Conservation (phyloP, 2,113 vertebrate species). For the Canis aureus region DNA sequence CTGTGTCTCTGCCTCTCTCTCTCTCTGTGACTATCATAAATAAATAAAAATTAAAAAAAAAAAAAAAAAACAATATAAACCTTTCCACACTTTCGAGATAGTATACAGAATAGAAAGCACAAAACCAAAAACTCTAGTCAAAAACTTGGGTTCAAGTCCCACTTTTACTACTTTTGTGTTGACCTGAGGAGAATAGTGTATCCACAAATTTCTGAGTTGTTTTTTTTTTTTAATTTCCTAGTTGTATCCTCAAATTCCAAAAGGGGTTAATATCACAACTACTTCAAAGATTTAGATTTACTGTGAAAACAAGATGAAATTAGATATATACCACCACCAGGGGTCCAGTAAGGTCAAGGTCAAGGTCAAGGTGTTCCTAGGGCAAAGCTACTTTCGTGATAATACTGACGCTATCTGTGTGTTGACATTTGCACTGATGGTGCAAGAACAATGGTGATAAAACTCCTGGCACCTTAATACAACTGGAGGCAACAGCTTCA, state of each 20-base stretch:
- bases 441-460: background rate
- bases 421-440: background rate
- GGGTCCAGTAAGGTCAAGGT: background rate
- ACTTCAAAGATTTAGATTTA: background rate
- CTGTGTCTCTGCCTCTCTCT: too few relatives aligned
- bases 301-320: background rate
- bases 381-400: background rate
- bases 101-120: background rate
- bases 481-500: background rate
- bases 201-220: background rate
- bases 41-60: too few relatives aligned
- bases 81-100: background rate
- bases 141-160: conserved; percentile 3
- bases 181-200: background rate
- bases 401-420: background rate
- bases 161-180: background rate
- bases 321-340: background rate
- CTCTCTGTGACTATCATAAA: too few relatives aligned
- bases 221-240: background rate
- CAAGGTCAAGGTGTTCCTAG: background rate
- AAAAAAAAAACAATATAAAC: background rate
- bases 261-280: background rate
- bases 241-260: background rate
- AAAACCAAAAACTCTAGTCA: background rate
- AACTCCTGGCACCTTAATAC: background rate